Evolutionary conservation across 2,113 vertebrate genomes (phyloP).

Genomic region (Telmatochromis sp.): DNA sequence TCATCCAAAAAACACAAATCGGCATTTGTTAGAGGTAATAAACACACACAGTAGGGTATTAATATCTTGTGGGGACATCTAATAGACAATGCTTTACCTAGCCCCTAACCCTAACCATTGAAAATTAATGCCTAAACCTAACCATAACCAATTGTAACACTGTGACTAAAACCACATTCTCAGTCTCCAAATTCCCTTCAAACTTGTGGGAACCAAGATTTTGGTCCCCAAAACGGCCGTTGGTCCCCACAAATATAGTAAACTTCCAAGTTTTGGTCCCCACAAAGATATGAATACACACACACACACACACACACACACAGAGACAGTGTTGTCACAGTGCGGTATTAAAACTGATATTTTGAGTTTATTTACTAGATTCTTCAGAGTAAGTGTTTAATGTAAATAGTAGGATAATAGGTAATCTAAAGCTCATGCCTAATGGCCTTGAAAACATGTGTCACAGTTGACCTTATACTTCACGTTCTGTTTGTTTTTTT

Average conservation of each 20-base stretch:
- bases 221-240: fast-evolving
- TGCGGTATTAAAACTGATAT: background rate
- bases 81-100: background rate
- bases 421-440: background rate
- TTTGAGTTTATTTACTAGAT: background rate
- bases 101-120: background rate
- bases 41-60: background rate
- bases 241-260: background rate
- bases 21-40: background rate
- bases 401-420: background rate
- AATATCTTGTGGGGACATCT: background rate
- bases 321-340: background rate
- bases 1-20: background rate
- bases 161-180: background rate
- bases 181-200: background rate
- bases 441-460: background rate
- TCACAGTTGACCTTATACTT: background rate
- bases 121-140: background rate
- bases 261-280: background rate
- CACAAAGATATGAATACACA: background rate
- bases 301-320: background rate
- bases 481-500: background rate
- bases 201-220: background rate
- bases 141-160: background rate
- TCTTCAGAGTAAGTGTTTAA: background rate